Evolutionary conservation across 2,797 vertebrate genomes (phyloP).

Genomic region (Anableps anableps): DNA sequence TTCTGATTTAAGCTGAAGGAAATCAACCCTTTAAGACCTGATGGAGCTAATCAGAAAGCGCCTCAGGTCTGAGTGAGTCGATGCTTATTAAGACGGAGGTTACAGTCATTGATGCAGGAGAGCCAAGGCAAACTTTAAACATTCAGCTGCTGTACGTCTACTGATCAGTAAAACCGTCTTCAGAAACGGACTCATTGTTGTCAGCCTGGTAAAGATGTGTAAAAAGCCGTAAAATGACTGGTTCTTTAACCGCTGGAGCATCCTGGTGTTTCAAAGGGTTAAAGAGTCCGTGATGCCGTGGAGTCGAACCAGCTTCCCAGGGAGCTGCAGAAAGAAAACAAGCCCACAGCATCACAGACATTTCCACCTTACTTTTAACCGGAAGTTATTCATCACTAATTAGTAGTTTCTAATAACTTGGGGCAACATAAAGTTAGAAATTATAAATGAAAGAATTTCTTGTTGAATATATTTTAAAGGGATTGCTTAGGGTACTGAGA

Average conservation of each 20-base stretch:
- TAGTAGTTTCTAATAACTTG: not conserved
- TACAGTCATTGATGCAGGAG: not conserved
- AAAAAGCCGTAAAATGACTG: not conserved
- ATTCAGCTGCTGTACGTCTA: conserved; percentile 14
- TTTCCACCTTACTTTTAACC: not conserved
- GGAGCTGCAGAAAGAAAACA: not conserved
- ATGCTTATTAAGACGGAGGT: not conserved
- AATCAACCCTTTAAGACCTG: not conserved
- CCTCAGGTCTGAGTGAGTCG: not conserved
- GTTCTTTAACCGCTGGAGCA: not conserved
- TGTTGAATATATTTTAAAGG: not conserved
- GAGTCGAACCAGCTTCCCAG: not conserved
- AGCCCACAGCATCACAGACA: not conserved
- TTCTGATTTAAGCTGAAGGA: not conserved
- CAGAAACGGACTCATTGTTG: not conserved
- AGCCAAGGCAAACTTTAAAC: not conserved
- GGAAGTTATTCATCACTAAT: not conserved
- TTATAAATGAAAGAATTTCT: not conserved
- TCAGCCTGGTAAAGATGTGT: not conserved
- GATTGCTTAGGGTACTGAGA: not conserved
- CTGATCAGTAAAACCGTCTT: not conserved
- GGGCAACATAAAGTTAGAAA: not conserved
- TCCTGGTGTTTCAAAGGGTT: not conserved
- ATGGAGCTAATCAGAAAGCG: too few relatives aligned
- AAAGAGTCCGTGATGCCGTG: not conserved